phyloP scores from a whole-genome alignment of 2,888 invertebrate species.

The Timema podura region DNA sequence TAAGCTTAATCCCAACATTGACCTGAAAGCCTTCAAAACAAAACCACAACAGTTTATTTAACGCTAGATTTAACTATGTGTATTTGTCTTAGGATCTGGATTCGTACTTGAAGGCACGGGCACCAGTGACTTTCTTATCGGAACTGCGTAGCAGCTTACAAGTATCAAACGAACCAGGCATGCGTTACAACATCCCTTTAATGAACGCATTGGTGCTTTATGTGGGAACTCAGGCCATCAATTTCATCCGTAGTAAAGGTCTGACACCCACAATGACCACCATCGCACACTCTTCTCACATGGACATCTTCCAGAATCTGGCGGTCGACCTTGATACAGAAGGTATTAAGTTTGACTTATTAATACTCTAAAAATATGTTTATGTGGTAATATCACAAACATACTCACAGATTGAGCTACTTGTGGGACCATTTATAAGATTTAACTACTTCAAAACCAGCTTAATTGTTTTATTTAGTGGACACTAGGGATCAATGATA shows the following conservation, averaged over 20 bases:
- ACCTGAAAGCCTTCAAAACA: too few species aligned
- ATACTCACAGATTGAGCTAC: too few species aligned
- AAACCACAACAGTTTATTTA: too few species aligned
- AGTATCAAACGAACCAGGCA: conserved; percentile 47
- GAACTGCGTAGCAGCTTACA: conserved; percentile 88
- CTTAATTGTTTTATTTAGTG: too few species aligned
- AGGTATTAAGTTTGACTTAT: conserved; percentile 53
- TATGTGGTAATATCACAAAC: too few species aligned
- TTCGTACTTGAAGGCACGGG: conserved; percentile 88
- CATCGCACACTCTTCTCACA: conserved; percentile 97
- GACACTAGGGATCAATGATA: too few species aligned
- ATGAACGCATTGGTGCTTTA: conserved; percentile 98
- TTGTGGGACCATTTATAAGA: too few species aligned
- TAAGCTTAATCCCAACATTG: too few species aligned
- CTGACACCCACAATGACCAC: conserved; percentile 93
- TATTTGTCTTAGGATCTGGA: conserved; percentile 67
- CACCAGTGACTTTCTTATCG: conserved; percentile 93
- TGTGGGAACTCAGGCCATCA: conserved; percentile 95
- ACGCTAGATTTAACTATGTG: too few species aligned
- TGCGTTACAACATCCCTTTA: conserved; percentile 89
- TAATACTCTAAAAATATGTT: too few species aligned
- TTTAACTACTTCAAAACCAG: too few species aligned
- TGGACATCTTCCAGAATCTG: conserved; percentile 99
- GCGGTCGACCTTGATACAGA: conserved; percentile 97
- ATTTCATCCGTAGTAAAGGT: conserved; percentile 83